Evolutionary conservation across 2,797 vertebrate genomes (phyloP).

Genomic region (Thaleichthys pacificus): DNA sequence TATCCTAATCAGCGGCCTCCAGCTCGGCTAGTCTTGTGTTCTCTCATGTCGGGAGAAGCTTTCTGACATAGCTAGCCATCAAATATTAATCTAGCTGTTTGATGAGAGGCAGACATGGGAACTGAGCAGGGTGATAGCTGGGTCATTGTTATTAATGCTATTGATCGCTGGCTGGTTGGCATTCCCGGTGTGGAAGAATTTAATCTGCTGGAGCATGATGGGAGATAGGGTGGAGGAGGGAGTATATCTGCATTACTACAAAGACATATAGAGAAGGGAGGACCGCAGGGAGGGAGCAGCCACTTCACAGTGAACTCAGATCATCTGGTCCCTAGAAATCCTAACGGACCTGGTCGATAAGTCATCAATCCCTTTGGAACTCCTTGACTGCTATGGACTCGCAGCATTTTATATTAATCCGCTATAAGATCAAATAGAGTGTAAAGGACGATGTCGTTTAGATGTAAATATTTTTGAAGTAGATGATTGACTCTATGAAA

Average conservation of each 20-base stretch:
- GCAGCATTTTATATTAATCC: no score
- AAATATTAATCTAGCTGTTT: slow-evolving; percentile 57
- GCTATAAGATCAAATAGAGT: no score
- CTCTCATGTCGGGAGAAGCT: slow-evolving; percentile 22
- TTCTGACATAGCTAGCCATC: slow-evolving; percentile 40
- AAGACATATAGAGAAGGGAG: neutral
- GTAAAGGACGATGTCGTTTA: no score
- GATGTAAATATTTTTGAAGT: no score
- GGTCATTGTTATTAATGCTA: slow-evolving; percentile 50
- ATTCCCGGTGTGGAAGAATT: slow-evolving; percentile 1
- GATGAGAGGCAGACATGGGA: slow-evolving; percentile 40
- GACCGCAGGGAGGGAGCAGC: neutral
- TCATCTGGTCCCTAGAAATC: neutral
- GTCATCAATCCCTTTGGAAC: neutral
- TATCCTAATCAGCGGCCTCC: slow-evolving; percentile 11
- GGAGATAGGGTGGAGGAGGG: neutral
- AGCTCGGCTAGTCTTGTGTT: neutral
- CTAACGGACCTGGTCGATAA: neutral
- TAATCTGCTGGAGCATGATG: slow-evolving; percentile 13
- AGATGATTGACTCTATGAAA: no score
- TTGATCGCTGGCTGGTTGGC: slow-evolving; percentile 31
- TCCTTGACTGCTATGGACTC: no score
- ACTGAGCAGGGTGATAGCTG: slow-evolving; percentile 17
- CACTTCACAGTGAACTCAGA: neutral
- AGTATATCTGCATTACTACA: slow-evolving; percentile 10